A percentile compares a stretch with the other conserved stretches of the same genome.
Conservation (phyloP, 2,113 vertebrate genomes). For the Perca flavescens region DNA sequence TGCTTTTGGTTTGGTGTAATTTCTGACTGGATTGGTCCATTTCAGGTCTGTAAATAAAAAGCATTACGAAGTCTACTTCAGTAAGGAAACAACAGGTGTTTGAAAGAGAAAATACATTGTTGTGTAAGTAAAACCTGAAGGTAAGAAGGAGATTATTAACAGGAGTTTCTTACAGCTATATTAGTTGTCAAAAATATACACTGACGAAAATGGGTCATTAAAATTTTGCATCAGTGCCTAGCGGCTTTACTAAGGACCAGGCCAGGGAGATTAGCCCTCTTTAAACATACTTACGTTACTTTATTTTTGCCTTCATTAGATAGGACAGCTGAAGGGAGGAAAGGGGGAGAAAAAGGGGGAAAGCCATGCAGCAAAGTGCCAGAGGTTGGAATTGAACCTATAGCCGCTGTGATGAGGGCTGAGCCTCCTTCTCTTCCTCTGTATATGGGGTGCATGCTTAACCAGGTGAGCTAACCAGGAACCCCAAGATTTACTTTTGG, state of each 20-base stretch:
- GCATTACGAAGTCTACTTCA: neutral
- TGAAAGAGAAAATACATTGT: neutral
- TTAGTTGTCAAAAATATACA: constrained; percentile 3
- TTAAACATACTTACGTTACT: neutral
- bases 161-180: neutral
- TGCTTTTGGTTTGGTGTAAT: constrained; percentile 5
- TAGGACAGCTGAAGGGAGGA: too few species aligned
- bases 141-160: neutral
- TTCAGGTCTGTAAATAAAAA: neutral
- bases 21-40: neutral
- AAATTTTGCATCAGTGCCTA: neutral
- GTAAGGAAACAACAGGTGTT: neutral
- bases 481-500: neutral
- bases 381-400: too few species aligned
- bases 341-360: too few species aligned
- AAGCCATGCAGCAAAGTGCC: too few species aligned
- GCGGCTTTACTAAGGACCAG: constrained; percentile 1
- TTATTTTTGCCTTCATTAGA: too few species aligned
- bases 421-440: too few species aligned
- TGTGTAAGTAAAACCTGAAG: neutral
- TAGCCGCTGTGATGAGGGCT: too few species aligned
- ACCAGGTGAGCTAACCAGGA: too few species aligned
- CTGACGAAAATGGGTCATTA: neutral
- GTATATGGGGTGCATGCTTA: too few species aligned
- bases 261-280: neutral